These are phyloP conservation scores for Hyposmocoma kahamanoa DNA, from an alignment of 1,140 invertebrate genomes.

Conservation along the genomic window DNA sequence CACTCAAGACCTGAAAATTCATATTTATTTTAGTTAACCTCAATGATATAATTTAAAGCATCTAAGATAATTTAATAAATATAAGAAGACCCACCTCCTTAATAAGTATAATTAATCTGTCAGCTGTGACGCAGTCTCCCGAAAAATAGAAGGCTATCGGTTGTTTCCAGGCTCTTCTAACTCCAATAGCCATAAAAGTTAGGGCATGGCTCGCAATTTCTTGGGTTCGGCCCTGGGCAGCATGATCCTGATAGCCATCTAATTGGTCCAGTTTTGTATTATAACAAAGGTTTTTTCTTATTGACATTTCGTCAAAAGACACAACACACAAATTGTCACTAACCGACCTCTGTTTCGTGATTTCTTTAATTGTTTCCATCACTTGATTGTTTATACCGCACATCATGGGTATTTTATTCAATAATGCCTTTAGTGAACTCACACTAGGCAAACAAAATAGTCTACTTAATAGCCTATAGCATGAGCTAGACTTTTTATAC, in stretches of 20 bases:
- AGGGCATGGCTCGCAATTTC: neutral
- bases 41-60: neutral
- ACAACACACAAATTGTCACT: conserved; percentile 11
- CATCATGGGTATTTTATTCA: conserved; percentile 8
- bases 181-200: neutral
- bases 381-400: conserved; percentile 13
- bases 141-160: conserved; percentile 2
- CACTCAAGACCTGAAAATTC: neutral
- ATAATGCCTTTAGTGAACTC: conserved; percentile 4
- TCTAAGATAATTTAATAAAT: neutral
- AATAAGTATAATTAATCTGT: neutral
- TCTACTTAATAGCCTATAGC: conserved; percentile 10
- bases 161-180: neutral
- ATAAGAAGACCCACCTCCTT: neutral
- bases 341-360: neutral
- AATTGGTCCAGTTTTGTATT: conserved; percentile 14
- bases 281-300: conserved; percentile 18
- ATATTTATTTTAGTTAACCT: neutral
- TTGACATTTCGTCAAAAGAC: conserved; percentile 24
- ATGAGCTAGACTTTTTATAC: conserved; percentile 11
- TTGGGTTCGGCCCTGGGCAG: conserved; percentile 4
- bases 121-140: neutral
- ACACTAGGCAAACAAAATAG: conserved; percentile 13
- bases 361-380: conserved; percentile 6
- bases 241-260: conserved; percentile 20